phyloP scores from a whole-genome alignment of 2,797 vertebrate genomes.

The Danio jaintianensis region DNA sequence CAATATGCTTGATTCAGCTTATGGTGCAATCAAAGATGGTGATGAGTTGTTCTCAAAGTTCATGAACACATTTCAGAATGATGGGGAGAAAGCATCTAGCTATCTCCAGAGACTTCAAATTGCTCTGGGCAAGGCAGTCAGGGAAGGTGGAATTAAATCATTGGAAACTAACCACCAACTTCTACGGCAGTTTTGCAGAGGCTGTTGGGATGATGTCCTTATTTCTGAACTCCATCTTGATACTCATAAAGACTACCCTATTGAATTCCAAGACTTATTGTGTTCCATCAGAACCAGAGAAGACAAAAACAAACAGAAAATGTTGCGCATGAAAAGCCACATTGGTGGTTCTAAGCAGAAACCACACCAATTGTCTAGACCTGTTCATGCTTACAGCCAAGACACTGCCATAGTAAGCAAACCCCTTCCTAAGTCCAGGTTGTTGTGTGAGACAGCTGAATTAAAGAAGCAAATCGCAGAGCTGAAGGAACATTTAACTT shows the following conservation, averaged over 20 bases:
- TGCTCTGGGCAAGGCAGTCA: background rate
- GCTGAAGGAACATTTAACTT: constrained; percentile 1
- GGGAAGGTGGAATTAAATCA: background rate
- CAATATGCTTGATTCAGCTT: constrained; percentile 31
- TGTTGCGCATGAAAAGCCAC: background rate
- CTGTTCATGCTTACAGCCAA: background rate
- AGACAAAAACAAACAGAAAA: background rate
- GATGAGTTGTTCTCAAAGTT: constrained; percentile 41
- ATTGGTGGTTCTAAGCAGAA: background rate
- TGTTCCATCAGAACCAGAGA: background rate
- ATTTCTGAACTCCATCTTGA: background rate
- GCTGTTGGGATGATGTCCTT: constrained; percentile 30
- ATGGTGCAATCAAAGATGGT: constrained; percentile 23
- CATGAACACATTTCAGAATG: constrained; percentile 35
- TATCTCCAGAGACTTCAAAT: constrained; percentile 15
- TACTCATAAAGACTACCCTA: background rate
- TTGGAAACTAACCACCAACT: constrained; percentile 11
- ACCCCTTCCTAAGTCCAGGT: background rate
- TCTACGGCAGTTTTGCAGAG: constrained; percentile 27
- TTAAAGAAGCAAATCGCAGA: background rate
- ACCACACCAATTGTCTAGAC: background rate
- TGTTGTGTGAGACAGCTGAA: background rate
- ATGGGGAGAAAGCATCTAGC: constrained; percentile 32
- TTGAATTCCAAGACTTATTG: background rate
- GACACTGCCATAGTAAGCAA: background rate